Evolutionary conservation across 2,113 vertebrate genomes (phyloP).

Genomic region (Tragelaphus strepsiceros): DNA sequence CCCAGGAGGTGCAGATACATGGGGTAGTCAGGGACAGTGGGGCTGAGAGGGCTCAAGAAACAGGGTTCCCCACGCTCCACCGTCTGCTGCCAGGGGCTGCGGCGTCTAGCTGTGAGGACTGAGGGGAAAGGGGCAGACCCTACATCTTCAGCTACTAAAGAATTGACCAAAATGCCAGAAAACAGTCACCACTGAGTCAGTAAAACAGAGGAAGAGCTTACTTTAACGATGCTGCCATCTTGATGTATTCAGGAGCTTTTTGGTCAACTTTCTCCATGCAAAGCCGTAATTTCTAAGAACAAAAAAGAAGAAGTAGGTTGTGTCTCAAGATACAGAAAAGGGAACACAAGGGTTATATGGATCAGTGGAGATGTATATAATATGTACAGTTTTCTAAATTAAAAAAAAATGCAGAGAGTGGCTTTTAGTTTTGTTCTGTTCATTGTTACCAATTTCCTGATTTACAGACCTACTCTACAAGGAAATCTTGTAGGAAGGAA

Average conservation of each 20-base stretch:
- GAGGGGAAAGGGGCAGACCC: neutral
- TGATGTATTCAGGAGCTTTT: constrained; percentile 93
- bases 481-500: neutral
- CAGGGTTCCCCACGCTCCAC: neutral
- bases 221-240: constrained; percentile 96
- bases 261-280: constrained; percentile 97
- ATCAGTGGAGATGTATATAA: neutral
- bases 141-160: neutral
- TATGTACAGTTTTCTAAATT: neutral
- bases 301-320: constrained; percentile 2
- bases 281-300: constrained; percentile 89
- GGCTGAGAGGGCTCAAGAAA: neutral
- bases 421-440: neutral
- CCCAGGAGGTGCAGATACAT: neutral
- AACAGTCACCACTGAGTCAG: neutral
- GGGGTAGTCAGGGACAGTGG: neutral
- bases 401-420: neutral
- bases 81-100: neutral
- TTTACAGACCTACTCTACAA: neutral
- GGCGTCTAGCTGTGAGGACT: neutral
- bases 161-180: neutral
- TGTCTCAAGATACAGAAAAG: neutral
- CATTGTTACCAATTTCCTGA: neutral
- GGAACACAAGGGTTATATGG: neutral
- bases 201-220: constrained; percentile 76